Base-by-base conservation (phyloP, 2,797 vertebrate genomes). In the Thamnophis elegans region DNA sequence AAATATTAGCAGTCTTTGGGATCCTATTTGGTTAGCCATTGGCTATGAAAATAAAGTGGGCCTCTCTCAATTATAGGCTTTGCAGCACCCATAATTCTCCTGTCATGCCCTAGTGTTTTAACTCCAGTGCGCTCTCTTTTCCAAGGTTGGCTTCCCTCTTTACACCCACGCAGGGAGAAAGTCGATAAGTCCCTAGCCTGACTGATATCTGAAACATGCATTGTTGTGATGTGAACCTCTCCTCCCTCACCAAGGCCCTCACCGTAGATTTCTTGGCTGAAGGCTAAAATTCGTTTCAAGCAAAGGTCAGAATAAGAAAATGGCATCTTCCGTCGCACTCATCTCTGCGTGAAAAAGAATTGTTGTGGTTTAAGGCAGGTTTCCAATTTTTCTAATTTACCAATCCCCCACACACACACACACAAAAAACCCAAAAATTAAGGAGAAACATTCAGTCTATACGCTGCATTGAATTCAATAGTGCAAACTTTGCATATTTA, bases 91-190 rank as follows among this genome's bases (percentile, higher is more conserved):
- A 93, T 96, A 95, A 95, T 93, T 95, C 95, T 78, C 93, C 91
- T 90, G 91, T 28, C 90, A 91, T 96, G 95, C 95, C 95, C 95
- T 47, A 13, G 47, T 95, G 91, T 94, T 96, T 96, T 95, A 90
- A 95, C 92, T 94, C 93, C 93, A 95, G 95, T 91, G 88, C 87
- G 94, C 92, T 96, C 95, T 90, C 92, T 92, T 94, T 92, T 93
- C 94, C 96, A 97, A 97, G 96, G 96, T 95, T 96, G 95, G 93
- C 94, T 95, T 95, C 95, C 62, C 92, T 93, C 65, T 95, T 82
- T 93, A 96, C 97, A 97, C 97, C 96, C 95, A 95, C 92, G 22
- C 51, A 85, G 92, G 95, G 92, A 32, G n/a, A 18, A 85, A 92
- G 73, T 85, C 96, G 96, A 96, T 96, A 96, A 96, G n/a, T 42